Conservation (phyloP, 2,888 invertebrate genomes). For the Caenorhabditis sp. region DNA sequence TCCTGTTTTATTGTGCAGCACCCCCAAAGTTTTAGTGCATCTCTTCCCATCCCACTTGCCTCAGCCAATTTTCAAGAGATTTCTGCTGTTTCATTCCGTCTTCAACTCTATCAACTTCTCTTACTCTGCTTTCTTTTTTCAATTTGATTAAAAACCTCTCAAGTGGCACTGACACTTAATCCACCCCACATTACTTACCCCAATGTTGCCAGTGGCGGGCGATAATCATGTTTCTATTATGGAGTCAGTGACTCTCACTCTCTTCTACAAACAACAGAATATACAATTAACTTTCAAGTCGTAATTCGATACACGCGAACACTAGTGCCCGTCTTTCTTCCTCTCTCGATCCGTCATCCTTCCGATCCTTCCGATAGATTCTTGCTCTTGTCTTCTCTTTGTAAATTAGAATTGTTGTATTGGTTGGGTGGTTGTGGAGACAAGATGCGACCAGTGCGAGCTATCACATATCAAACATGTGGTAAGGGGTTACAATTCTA, state of each 20-base stretch:
- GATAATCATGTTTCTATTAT: slow-evolving; percentile 54
- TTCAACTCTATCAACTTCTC: background rate
- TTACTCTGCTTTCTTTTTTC: background rate
- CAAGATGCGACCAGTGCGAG: background rate
- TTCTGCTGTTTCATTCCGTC: background rate
- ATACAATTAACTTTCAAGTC: slow-evolving; percentile 63
- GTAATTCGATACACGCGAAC: slow-evolving; percentile 65
- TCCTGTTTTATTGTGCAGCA: slow-evolving; percentile 57
- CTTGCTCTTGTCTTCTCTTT: background rate
- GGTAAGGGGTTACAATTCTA: slow-evolving; percentile 16
- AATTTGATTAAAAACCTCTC: background rate
- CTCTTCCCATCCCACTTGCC: background rate
- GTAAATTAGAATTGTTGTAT: slow-evolving; percentile 35
- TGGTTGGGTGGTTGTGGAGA: background rate
- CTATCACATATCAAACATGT: slow-evolving; percentile 58
- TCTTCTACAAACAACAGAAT: slow-evolving; percentile 62
- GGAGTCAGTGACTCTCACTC: slow-evolving; percentile 49
- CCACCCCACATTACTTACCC: slow-evolving; percentile 34
- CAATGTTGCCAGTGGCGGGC: slow-evolving; percentile 28
- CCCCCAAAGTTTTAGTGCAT: slow-evolving; percentile 46
- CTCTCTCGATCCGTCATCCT: slow-evolving; percentile 22
- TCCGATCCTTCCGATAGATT: slow-evolving; percentile 7
- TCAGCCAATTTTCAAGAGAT: background rate
- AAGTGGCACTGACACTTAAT: slow-evolving; percentile 26
- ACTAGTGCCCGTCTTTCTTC: slow-evolving; percentile 17